Evolutionary conservation across 1,140 invertebrate genomes (phyloP), one percentile per base, ranked within the genome.

Genomic region (Sitodiplosis mosellana): DNA sequence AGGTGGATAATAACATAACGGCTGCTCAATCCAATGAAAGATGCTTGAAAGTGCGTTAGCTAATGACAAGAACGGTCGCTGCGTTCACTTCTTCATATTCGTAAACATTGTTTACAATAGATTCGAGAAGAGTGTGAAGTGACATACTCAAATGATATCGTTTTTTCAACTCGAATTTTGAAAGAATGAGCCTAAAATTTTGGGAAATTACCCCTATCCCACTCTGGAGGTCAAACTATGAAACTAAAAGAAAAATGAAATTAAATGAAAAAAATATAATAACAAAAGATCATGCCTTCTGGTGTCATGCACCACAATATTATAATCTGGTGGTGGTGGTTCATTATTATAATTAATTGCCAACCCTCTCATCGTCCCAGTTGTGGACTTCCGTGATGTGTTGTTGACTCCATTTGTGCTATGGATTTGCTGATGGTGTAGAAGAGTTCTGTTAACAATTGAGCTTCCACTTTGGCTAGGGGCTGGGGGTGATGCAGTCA

Each of bases 301-400:
- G 61, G 58, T 60, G 59, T 59, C 61, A 64, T 64, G 62, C 62
- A 64, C 62, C 62, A 64, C 56, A 53, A 53, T 51, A 59, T 64
- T 60, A 60, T 64, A 64, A 54, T 56, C 59, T 48, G 62, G 62
- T 57, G 62, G 62, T 49, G 62, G 62, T 48, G 58, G 56, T 42
- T 48, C 49, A 27, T 5, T 27, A 5, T 27, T 27, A 33, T 42
- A 41, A 47, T 33, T 47, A 44, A 59, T 56, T 55, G 56, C 60
- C 59, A 64, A 64, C 62, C 62, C 62, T 64, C 59, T 56, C 60
- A 60, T 57, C 53, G 59, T 48, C 43, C 61, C 61, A 20, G 59
- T 56, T 18, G 59, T 54, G 44, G 61, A 52, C 49, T 56, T 56
- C 19, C 53, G 47, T 21, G 19, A 8, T 27, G 14, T 21, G 6